Evolutionary conservation across 2,888 invertebrate species (phyloP), one percentile per base, ranked within the genome.

Genomic region (Choreutis nemorana): DNA sequence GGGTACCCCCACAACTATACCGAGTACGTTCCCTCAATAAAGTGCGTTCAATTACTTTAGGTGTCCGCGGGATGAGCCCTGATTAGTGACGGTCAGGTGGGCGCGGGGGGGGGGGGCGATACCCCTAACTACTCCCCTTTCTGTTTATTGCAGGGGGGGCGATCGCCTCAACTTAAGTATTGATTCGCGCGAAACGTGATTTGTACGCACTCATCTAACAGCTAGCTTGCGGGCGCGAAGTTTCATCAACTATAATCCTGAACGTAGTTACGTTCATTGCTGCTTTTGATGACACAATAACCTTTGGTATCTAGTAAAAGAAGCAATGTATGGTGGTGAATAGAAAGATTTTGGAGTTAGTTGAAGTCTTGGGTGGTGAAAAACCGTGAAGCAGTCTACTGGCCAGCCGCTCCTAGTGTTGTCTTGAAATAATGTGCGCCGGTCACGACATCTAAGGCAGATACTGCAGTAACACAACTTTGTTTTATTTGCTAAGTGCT

Each of bases 141-240:
- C 64, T 64, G 68, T 68, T 67, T 70, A 71, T 68, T 66, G 66
- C 72, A 68, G 72, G 75, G 73, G n/a, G 71, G 75, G 58, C 67
- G 71, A 73, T 73, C 72, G 75, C 72, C 75, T 72, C 55, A 75
- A 77, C 77, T 78, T 77, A 75, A 77, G 78, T 78, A 78, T 78
- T 78, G 78, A 78, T 78, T 78, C 78, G 75, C 77, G 73, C 75
- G 71, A 75, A 78, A 75, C 77, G 75, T 78, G 78, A 78, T 78
- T 78, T 78, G 77, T 78, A 75, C 77, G 73, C 75, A 73, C 70
- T 78, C 73, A 73, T 75, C 77, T 71, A 64, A 64, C 66, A 67
- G 66, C 70, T 64, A 62, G 66, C 60, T 62, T 60, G 64, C 59
- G 63, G 61, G n/a, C 24, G 24, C 27, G 23, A 14, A 22, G 23